Evolutionary conservation across 92 coral and sea anemone genomes (phyloP), one percentile per base, ranked within the genome.

Genomic region (Porites divaricata): DNA sequence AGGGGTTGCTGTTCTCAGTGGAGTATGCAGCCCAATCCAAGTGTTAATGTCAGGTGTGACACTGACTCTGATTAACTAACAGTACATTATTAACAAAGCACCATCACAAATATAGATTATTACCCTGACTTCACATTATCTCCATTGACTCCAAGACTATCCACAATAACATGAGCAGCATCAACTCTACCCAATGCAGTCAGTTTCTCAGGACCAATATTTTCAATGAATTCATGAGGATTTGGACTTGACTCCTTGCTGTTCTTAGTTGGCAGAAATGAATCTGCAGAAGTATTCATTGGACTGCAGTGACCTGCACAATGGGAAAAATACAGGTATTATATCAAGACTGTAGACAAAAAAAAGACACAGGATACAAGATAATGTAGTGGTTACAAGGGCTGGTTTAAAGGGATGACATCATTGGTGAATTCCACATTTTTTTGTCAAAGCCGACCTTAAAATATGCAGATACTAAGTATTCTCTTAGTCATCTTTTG

Each of bases 111-210:
- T 12, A 45, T 50, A 61, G 65, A 21, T 19, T 16, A 19, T 56
- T 91, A 91, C 94, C 94, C 89, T 72, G 88, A 75, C 62, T 83
- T 87, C 59, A 26, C 49, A 20, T 68, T 59, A 25, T 78, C 74
- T 16, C 22, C 61, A 16, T 71, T 72, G n/a, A 52, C 69, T 49
- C 75, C 66, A 25, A 96, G 83, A 54, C 80, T 95, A 50, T 91
- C 96, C 26, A 96, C 86, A 16, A 88, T 78, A 20, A 96, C 93
- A 78, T 93, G 92, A 1, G 99, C 99, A 23, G 99, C 83, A 80
- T 93, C 92, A 45, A 91, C 90, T 87, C 99, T 87, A 22, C 99
- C 99, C 61, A 96, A 77, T 19, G 92, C 92, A 1, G 99, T 96
- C 26, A 96, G 84, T 54, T 92, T 95, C 64, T 96, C 98, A 67